Percentiles rank a stretch among this genome's conserved stretches.
These are phyloP conservation scores for Habrosyne pyritoides DNA, from an alignment of 2,888 invertebrate genomes.

Conservation along the genomic window DNA sequence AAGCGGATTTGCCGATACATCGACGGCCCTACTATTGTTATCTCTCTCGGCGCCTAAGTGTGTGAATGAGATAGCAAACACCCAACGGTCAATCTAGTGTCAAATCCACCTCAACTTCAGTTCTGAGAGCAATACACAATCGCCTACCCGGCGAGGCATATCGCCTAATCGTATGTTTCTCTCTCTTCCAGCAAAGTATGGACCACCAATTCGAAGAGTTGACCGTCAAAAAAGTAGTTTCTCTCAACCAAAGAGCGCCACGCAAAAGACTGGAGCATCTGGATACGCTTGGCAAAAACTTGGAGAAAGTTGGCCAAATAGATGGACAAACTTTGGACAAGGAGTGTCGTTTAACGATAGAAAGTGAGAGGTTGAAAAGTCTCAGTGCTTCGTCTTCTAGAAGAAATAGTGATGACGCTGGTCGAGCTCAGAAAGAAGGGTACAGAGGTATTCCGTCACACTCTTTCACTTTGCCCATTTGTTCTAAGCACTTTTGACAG, in stretches of 20 bases:
- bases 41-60: no score
- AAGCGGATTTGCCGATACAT: no score
- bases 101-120: no score
- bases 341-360: constrained; percentile 60
- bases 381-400: constrained; percentile 70
- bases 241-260: constrained; percentile 47
- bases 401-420: constrained; percentile 70
- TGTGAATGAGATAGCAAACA: no score
- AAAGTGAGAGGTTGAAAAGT: constrained; percentile 62
- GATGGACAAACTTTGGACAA: constrained; percentile 44
- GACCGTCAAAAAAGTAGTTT: constrained; percentile 45
- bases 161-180: neutral
- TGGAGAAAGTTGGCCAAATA: constrained; percentile 37
- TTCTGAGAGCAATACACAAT: no score
- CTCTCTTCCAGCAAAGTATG: neutral
- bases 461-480: no score
- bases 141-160: no score
- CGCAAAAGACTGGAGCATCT: constrained; percentile 30
- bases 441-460: no score
- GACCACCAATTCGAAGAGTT: constrained; percentile 41
- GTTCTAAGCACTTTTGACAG: no score
- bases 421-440: constrained; percentile 56
- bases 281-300: constrained; percentile 30
- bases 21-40: no score
- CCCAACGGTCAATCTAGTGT: no score